phyloP scores from a whole-genome alignment of 2,888 invertebrate species.

The Neelides folsomi region DNA sequence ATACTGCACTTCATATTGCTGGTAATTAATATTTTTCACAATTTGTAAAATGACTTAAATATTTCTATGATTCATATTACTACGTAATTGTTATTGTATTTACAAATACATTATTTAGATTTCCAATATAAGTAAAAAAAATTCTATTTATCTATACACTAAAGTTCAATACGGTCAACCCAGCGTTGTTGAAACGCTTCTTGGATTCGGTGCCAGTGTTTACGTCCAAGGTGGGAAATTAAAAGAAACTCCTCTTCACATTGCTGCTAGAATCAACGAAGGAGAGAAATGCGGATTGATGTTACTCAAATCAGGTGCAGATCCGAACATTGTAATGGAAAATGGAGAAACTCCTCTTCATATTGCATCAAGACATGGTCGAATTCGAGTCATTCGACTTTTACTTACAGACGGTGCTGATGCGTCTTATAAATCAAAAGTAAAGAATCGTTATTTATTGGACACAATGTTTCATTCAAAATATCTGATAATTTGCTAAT shows the following conservation, averaged over 20 bases:
- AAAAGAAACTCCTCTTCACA: conserved; percentile 89
- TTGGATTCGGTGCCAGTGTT: conserved; percentile 68
- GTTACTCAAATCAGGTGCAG: conserved; percentile 94
- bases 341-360: conserved; percentile 92
- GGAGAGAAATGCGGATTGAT: conserved; percentile 89
- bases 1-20: conserved; percentile 93
- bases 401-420: conserved; percentile 89
- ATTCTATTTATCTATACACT: too few relatives aligned
- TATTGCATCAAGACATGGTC: conserved; percentile 74
- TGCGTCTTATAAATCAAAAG: conserved; percentile 80
- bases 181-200: conserved; percentile 82
- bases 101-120: too few relatives aligned
- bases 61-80: too few relatives aligned
- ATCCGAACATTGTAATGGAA: conserved; percentile 86
- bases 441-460: conserved; percentile 38
- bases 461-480: too few relatives aligned
- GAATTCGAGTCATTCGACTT: conserved; percentile 68
- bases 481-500: too few relatives aligned
- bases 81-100: too few relatives aligned
- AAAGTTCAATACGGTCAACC: conserved; percentile 87
- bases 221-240: conserved; percentile 65
- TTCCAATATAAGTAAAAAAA: too few relatives aligned
- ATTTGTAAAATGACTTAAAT: too few relatives aligned
- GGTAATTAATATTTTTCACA: conserved; percentile 36
- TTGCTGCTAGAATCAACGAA: conserved; percentile 81